Evolutionary conservation across 2,797 vertebrate genomes (phyloP).

Genomic region (Tachyglossus aculeatus): DNA sequence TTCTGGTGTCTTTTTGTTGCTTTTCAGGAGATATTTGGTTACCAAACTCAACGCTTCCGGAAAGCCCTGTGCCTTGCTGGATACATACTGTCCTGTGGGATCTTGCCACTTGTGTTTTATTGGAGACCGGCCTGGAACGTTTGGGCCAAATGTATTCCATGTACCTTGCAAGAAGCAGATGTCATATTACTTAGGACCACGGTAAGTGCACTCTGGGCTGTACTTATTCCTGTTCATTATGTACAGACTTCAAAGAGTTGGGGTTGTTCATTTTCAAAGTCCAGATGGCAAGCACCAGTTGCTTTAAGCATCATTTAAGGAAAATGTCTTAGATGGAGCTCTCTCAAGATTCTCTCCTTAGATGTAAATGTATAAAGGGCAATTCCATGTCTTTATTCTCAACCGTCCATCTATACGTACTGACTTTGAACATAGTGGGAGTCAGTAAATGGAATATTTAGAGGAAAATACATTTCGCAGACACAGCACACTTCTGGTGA

Average conservation of each 20-base stretch:
- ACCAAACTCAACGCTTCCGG: slow-evolving; percentile 47
- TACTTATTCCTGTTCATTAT: background rate
- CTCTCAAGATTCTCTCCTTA: background rate
- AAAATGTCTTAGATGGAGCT: too few relatives aligned
- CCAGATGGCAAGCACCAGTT: background rate
- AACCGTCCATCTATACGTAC: too few relatives aligned
- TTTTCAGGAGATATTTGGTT: slow-evolving; percentile 71
- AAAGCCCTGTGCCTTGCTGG: slow-evolving; percentile 60
- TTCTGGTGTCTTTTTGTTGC: background rate
- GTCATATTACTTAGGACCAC: slow-evolving; percentile 65
- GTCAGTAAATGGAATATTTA: too few relatives aligned
- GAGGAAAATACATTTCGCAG: too few relatives aligned
- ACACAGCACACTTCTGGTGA: too few relatives aligned
- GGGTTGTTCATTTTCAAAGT: background rate
- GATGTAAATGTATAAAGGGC: too few relatives aligned
- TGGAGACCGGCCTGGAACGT: slow-evolving; percentile 71
- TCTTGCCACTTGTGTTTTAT: slow-evolving; percentile 66
- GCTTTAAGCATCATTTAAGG: background rate
- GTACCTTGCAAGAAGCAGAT: slow-evolving; percentile 67
- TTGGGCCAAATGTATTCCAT: slow-evolving; percentile 63
- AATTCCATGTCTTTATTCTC: too few relatives aligned
- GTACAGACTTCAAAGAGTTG: too few relatives aligned
- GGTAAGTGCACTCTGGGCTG: slow-evolving; percentile 51
- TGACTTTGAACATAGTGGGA: too few relatives aligned
- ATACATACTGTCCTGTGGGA: slow-evolving; percentile 65